These are phyloP conservation scores for Scaptodrosophila lebanonensis DNA, from an alignment of 1,140 invertebrate genomes.

Conservation along the genomic window DNA sequence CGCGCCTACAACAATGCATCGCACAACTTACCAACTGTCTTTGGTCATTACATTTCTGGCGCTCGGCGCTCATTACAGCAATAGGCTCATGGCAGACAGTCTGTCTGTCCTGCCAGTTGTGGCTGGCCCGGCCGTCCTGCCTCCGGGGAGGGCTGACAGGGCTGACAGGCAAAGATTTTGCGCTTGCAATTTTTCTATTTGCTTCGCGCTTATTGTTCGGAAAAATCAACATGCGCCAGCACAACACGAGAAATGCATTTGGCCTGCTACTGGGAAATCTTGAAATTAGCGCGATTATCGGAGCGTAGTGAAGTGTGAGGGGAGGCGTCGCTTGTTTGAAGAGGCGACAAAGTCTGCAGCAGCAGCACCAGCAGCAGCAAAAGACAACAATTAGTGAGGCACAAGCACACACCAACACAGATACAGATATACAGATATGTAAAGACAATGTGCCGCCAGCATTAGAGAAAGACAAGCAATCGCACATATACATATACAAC, in stretches of 20 bases:
- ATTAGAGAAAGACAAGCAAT: conserved; percentile 67
- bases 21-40: conserved; percentile 10
- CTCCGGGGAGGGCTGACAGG: conserved; percentile 15
- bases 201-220: conserved; percentile 71
- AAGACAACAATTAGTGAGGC: conserved; percentile 51
- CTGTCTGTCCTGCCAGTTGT: conserved; percentile 19
- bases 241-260: conserved; percentile 62
- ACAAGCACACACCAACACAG: conserved; percentile 20
- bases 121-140: conserved; percentile 1
- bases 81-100: conserved; percentile 52
- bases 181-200: conserved; percentile 52
- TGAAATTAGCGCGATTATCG: conserved; percentile 76
- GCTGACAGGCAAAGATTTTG: conserved; percentile 14
- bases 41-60: background rate
- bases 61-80: too few relatives aligned
- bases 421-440: conserved; percentile 26
- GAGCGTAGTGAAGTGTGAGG: conserved; percentile 59
- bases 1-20: conserved; percentile 33
- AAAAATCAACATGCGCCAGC: conserved; percentile 59
- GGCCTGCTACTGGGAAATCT: conserved; percentile 70
- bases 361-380: conserved; percentile 22
- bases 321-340: background rate
- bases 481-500: too few relatives aligned
- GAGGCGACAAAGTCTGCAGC: conserved; percentile 25
- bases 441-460: conserved; percentile 5